phyloP scores from a whole-genome alignment of 2,888 invertebrate species.

The Hirtodrosophila cameraria region DNA sequence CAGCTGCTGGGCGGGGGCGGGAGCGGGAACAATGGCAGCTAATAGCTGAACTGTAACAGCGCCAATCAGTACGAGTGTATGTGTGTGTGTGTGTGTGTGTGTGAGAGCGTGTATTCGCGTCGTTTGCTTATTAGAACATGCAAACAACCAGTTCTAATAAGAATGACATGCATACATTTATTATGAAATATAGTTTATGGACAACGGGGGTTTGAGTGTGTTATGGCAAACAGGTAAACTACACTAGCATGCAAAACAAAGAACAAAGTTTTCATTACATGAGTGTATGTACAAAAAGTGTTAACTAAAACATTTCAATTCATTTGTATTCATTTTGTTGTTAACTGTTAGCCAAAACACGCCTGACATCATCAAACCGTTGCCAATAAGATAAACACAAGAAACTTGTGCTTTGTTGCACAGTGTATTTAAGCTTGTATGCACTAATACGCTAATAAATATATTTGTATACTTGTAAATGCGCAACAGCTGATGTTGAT shows the following conservation, averaged over 20 bases:
- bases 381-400: constrained; percentile 1
- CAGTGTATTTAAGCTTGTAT: constrained; percentile 32
- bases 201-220: constrained; percentile 2
- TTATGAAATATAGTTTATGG: constrained; percentile 57
- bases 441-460: constrained; percentile 12
- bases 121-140: constrained; percentile 67
- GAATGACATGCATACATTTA: constrained; percentile 64
- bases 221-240: constrained; percentile 3
- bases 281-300: not conserved
- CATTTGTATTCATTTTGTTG: not conserved
- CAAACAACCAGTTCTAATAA: constrained; percentile 72
- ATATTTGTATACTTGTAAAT: constrained; percentile 23
- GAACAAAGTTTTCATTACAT: not conserved
- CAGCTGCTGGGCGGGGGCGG: constrained; percentile 39
- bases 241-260: constrained; percentile 39
- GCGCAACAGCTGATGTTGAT: constrained; percentile 74
- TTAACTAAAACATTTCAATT: too few species aligned
- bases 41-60: constrained; percentile 48
- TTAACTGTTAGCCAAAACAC: not conserved
- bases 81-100: constrained; percentile 30
- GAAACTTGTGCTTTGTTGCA: constrained; percentile 9
- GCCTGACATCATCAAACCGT: constrained; percentile 36
- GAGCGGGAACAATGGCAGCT: constrained; percentile 30
- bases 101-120: constrained; percentile 45
- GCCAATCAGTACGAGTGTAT: constrained; percentile 19